Evolutionary conservation across 2,797 vertebrate species (phyloP), one percentile per base, ranked within the genome.

Genomic region (Oryzias sinensis): DNA sequence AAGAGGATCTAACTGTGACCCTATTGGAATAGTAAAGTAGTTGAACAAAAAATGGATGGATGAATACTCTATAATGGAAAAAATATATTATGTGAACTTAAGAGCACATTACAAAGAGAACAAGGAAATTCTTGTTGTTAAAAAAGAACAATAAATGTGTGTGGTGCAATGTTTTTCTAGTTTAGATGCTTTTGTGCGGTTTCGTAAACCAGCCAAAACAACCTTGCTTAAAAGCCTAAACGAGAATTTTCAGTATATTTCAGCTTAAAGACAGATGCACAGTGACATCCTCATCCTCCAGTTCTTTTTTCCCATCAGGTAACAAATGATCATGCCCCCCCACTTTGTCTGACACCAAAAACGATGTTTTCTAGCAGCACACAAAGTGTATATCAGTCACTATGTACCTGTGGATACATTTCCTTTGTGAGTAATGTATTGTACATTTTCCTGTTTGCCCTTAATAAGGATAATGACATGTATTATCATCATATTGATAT

Each of bases 261-360:
- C 50, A 62, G 60, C 57, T 62, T 57, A 18, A 42, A 61, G 43
- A 56, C 45, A 62, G 44, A 55, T 56, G 48, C 52, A 59, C 50
- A 51, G 59, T 58, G 57, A 65, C 59, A 77, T 44, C 55, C 22
- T 59, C 43, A 44, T 62, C 70, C 51, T 42, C 52, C 44, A 71
- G 74, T 53, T 64, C 33, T 76, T 57, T 42, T 18, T 72, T 72
- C 52, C 73, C 64, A 75, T 58, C 58, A 61, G 71, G 52, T 48
- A 52, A 33, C 15, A 43, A 4, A 14, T 75, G 70, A 54, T 70
- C 66, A 70, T 62, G 24, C 63, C 66, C 53, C 73, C 56, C 67
- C 56, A 66, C 56, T 68, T 20, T 60, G 59, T 73, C 56, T 59
- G 8, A 45, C 44, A 53, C 55, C 43, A 41, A 51, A 45, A 8